These are phyloP conservation scores for Drosophila formosana DNA, from an alignment of 2,888 invertebrate species.

Conservation along the genomic window DNA sequence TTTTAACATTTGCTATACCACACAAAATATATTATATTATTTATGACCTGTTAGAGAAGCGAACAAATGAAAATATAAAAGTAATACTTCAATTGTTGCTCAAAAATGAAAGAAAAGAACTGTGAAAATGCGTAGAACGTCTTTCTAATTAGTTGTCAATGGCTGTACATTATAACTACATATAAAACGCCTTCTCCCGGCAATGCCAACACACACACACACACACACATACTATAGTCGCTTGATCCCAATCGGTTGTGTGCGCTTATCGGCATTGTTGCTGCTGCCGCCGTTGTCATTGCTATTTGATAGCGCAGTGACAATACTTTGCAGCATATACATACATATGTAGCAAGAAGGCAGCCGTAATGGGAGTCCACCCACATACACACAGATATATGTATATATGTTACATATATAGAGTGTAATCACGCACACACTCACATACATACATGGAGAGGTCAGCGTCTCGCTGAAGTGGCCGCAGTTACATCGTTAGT, in stretches of 20 bases:
- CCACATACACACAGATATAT: neutral
- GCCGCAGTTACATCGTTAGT: slow-evolving; percentile 40
- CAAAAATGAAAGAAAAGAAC: too few relatives aligned
- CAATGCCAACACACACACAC: neutral
- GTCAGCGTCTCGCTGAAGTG: slow-evolving; percentile 61
- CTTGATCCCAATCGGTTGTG: slow-evolving; percentile 49
- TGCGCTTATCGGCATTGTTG: slow-evolving; percentile 47
- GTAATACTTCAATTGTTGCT: too few relatives aligned
- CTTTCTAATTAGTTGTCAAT: too few relatives aligned
- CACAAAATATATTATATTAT: too few relatives aligned
- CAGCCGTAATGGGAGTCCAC: slow-evolving; percentile 4
- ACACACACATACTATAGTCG: slow-evolving; percentile 5
- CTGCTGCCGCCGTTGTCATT: slow-evolving; percentile 31
- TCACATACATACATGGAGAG: slow-evolving; percentile 17
- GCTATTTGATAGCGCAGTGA: slow-evolving; percentile 63
- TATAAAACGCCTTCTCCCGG: neutral
- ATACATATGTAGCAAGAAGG: slow-evolving; percentile 11
- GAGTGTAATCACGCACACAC: slow-evolving; percentile 6
- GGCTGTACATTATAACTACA: too few relatives aligned
- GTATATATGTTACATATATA: too few relatives aligned
- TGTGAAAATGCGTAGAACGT: too few relatives aligned
- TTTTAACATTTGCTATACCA: too few relatives aligned
- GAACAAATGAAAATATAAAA: too few relatives aligned
- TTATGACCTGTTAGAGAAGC: too few relatives aligned
- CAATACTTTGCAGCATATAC: slow-evolving; percentile 44